Percentiles rank a stretch among this genome's conserved stretches.
Conservation (phyloP, 2,113 vertebrate species). For the Tragelaphus imberbis region DNA sequence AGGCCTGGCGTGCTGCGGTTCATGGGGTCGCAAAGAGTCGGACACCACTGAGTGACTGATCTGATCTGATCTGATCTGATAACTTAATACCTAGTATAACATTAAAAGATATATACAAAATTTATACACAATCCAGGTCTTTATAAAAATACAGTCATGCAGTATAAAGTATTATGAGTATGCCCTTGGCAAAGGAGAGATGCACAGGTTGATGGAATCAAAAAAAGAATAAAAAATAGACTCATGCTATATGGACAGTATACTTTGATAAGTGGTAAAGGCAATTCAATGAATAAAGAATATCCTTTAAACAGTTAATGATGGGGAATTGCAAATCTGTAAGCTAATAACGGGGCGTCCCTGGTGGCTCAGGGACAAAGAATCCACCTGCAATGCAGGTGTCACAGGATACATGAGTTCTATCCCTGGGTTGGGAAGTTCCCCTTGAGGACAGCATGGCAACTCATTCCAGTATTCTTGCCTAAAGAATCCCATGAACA, state of each 20-base stretch:
- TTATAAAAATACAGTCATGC: not conserved
- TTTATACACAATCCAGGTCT: not conserved
- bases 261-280: not conserved
- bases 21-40: too few relatives aligned
- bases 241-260: not conserved
- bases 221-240: not conserved
- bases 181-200: not conserved
- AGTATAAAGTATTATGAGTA: not conserved
- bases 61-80: too few relatives aligned
- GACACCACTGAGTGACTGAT: too few relatives aligned
- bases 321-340: not conserved
- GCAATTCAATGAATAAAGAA: not conserved
- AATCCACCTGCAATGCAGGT: not conserved
- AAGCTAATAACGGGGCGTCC: not conserved
- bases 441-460: not conserved
- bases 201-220: not conserved
- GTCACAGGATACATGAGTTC: not conserved
- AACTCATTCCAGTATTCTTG: not conserved
- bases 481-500: not conserved
- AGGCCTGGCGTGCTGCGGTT: too few relatives aligned
- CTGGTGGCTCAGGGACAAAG: not conserved
- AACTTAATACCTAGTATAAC: not conserved
- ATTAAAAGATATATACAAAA: not conserved
- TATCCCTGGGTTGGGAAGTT: not conserved
- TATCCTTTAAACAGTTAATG: not conserved